phyloP scores from a whole-genome alignment of 2,113 vertebrate genomes.

The Cisticola juncidis region DNA sequence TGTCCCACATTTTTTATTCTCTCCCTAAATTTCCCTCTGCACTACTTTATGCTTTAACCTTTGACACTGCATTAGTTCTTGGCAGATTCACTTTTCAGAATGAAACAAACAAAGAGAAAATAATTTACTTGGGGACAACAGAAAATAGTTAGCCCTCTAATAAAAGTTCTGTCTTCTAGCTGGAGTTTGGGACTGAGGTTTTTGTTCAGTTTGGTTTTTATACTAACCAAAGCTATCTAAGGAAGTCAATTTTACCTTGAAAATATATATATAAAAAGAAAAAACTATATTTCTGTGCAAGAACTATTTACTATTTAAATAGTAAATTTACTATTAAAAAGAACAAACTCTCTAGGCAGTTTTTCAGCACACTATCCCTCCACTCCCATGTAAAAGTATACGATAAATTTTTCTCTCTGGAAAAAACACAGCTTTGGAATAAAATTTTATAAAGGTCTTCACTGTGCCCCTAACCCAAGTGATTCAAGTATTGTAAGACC shows the following conservation, averaged over 20 bases:
- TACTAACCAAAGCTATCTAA: neutral
- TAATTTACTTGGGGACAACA: neutral
- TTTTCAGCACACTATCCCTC: neutral
- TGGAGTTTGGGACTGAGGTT: neutral
- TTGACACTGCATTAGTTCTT: neutral
- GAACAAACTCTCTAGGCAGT: neutral
- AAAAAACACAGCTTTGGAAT: neutral
- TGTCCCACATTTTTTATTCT: neutral
- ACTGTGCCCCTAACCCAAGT: neutral
- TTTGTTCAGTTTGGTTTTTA: neutral
- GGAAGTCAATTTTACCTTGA: neutral
- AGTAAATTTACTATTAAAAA: neutral
- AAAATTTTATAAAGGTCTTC: neutral
- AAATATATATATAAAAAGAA: neutral
- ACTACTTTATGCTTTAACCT: neutral
- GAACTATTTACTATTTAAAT: neutral
- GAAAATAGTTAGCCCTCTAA: neutral
- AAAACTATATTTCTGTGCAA: neutral
- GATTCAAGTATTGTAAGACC: neutral
- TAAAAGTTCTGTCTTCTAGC: neutral
- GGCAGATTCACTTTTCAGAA: neutral
- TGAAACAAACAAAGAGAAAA: constrained; percentile 10
- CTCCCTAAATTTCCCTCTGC: neutral
- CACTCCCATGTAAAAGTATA: neutral
- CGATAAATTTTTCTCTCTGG: neutral